Evolutionary conservation across 2,113 vertebrate species (phyloP), one percentile per base, ranked within the genome.

Genomic region (Macrotus californicus): DNA sequence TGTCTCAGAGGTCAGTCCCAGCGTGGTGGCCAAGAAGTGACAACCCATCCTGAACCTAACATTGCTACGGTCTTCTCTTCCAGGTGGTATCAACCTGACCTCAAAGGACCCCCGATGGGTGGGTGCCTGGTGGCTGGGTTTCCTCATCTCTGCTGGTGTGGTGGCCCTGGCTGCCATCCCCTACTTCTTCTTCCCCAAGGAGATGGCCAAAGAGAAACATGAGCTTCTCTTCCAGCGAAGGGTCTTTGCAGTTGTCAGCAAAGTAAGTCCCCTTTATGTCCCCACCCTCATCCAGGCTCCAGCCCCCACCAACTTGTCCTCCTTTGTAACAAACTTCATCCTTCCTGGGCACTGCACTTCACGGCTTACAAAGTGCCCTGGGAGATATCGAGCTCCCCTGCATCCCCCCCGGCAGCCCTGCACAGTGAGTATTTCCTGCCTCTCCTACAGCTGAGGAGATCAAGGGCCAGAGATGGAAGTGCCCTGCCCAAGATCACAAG

Each of bases 111-210:
- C 99, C 0, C 98, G 99, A 39, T 99, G 99, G 99, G 99, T 99
- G 0, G 99, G 99, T 0, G 99, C 99, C 93, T 99, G 99, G 99
- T 99, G 99, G 99, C 98, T 99, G 0, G 99, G 99, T 4, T 99
- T 99, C 98, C 98, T 99, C 41, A 88, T 99, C 15, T 98, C 99
- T 0, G 98, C 99, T 26, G 98, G 98, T 5, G 46, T 98, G 0
- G 99, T 99, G 90, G 98, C 98, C 73, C 52, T 99, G 91, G 96
- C 99, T 0, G 98, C 99, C 0, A 87, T 98, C 90, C 99, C 99
- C 0, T 99, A 99, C 96, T 98, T 99, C 95, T 99, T 99, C 98
- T 99, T 99, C 97, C 99, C 99, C 7, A 97, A 96, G 69, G 97
- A 98, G 46, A 99, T 99, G 99, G 97, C 97, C 0, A 99, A 97